These are phyloP conservation scores for Himalopsyche tibetana DNA, from an alignment of 2,888 invertebrate genomes.

Conservation along the genomic window DNA sequence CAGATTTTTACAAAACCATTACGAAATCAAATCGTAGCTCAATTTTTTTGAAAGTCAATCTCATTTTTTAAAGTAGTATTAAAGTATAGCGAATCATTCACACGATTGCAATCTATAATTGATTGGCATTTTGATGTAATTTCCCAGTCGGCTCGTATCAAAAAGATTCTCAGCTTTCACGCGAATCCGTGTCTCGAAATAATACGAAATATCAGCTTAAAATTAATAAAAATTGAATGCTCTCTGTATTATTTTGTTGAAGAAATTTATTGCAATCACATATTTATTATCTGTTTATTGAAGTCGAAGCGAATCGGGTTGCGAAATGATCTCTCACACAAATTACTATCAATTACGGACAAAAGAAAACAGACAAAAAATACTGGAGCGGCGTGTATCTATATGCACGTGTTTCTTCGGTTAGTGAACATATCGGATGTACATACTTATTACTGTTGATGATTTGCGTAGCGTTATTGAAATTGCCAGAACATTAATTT, in stretches of 20 bases:
- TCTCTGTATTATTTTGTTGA: neutral
- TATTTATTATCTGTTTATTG: constrained; percentile 3
- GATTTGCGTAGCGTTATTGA: neutral
- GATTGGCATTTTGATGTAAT: neutral
- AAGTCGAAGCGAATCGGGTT: neutral
- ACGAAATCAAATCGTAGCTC: too few relatives aligned
- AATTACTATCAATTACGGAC: neutral
- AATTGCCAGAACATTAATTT: too few relatives aligned
- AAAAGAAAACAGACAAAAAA: neutral
- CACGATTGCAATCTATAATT: neutral
- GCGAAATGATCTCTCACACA: neutral
- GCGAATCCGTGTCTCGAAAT: neutral
- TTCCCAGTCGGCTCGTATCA: neutral
- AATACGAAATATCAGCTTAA: neutral
- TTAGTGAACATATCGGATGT: neutral
- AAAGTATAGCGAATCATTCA: neutral
- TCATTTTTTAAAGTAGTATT: neutral
- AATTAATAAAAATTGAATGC: neutral
- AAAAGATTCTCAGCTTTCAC: neutral
- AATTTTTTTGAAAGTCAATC: too few relatives aligned
- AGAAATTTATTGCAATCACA: neutral
- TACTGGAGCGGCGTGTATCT: neutral
- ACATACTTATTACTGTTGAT: neutral
- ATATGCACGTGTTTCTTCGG: neutral
- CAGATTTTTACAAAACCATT: too few relatives aligned